Evolutionary conservation across 2,113 vertebrate genomes (phyloP), one percentile per base, ranked within the genome.

Genomic region (Gila orcuttii): DNA sequence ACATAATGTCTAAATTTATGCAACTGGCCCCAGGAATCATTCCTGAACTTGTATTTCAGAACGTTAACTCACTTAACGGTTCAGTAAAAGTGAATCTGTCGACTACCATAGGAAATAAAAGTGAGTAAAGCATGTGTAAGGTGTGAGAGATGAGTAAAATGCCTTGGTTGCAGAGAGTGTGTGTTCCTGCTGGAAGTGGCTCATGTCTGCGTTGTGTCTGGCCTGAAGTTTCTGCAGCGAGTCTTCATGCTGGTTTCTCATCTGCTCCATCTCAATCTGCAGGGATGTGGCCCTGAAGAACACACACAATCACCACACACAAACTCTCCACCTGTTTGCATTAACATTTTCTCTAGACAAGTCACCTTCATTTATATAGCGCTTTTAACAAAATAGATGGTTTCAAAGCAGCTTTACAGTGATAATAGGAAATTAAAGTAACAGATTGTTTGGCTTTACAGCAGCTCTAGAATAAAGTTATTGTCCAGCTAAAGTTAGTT

Each of bases 131-230:
- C 13, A 19, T 60, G 31, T 47, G 52, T 10, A 52, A 42, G 6
- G 21, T 73, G 42, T 80, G 28, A 33, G 28, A 31, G 66, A 6
- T 31, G 15, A 6, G 4, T 36, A 19, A n/a, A 33, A 3, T 94
- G 98, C 98, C 97, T 99, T 96, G 74, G 95, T 93, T 79, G 95
- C 91, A 79, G 96, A 96, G 36, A 96, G 89, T 9, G 93, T 92
- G 12, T 96, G 95, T 42, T 99, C 96, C 90, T 96, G 94, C 77
- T 96, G 96, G 68, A 96, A 90, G 89, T 96, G 92, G 90, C 87
- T 95, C 55, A 96, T 52, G 83, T 98, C 96, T 0, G 92, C 90
- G 64, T 97, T 94, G 1, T 94, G 93, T 89, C 96, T 96, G 89
- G 88, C 91, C 86, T 95, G 94, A 50, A 97, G 93, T 6, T 95